Base-by-base conservation (phyloP, 1,140 invertebrate species). In the Batillaria attramentaria region DNA sequence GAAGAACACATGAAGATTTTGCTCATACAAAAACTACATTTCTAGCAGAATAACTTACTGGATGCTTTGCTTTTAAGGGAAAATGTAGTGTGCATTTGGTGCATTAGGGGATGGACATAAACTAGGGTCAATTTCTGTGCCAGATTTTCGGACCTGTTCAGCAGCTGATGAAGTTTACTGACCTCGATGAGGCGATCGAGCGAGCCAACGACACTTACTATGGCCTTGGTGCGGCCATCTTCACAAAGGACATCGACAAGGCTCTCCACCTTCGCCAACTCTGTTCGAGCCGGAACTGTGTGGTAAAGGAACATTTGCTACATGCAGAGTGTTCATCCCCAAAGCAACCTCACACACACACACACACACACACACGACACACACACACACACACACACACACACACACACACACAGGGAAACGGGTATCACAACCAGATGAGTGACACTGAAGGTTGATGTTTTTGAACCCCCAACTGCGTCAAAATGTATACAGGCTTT, bases 131-230 rank as follows among this genome's bases (percentile, higher is more conserved):
- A 50, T 50, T n/a, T 54, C n/a, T 50, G 57, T 33, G 35, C 83
- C 87, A 96, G 94, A 99, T 98, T 84, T 98, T 98, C 90, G 97
- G 97, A 0, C 97, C 97, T 1, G 97, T 98, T 0, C 96, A 97
- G 91, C 94, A 94, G 69, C 96, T 98, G 79, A 91, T 98, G 6
- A 97, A 97, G 89, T 99, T 98, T 86, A 94, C 95, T 50, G 94
- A 94, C 5, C 90, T 98, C 66, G 96, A 98, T 0, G 97, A 99
- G 92, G 95, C 96, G 0, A 95, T 98, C 46, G 94, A 96, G 79
- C 93, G 97, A 73, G 95, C 96, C 3, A 99, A 99, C 88, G 93
- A 95, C 83, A 96, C 96, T 1, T 92, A 92, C 43, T 99, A 97
- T 89, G 97, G 97, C 18, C 92, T 99, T 16, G 97, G 95, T 33